Base-by-base conservation (phyloP, 1,140 invertebrate genomes). In the Zaprionus lachaisei region DNA sequence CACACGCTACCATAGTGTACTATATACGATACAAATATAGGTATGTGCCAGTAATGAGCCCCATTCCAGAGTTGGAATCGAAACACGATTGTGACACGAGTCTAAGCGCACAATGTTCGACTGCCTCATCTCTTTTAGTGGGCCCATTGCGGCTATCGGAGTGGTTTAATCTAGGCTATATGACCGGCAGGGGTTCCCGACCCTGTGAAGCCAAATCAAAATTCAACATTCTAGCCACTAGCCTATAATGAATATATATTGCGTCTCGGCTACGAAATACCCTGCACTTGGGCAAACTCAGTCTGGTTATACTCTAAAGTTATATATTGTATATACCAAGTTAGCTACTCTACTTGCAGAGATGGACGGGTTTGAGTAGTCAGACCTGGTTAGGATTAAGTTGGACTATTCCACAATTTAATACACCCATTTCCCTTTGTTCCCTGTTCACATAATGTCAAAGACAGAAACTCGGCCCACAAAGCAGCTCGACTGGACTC, bases 31-130 rank as follows among this genome's bases (percentile, higher is more conserved):
- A n/a, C 15, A 41, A 14, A n/a, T 41, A 41, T 41, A 41, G 38
- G 14, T n/a, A 22, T 51, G 47, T 11, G 47, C 69, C 65, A 12
- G 83, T 87, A 86, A 86, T 87, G 83, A 86, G 72, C 77, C 26
- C 41, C 37, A 67, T 20, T 4, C 47, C 47, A 24, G 22, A 51
- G 26, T 63, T 60, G 47, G 44, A 73, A 71, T 60, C 62, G 41
- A 76, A 64, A 61, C 15, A 26, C 9, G n/a, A 20, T 38, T 17
- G 22, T 54, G 12, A 57, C 38, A 37, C 34, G 55, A 24, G 37
- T 20, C 24, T 26, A 57, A 62, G 22, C 55, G 54, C 69, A 38
- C 47, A 73, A 68, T 73, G 41, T 11, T 22, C 22, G 28, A n/a
- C 22, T 37, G 54, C 67, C 28, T 47, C 38, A 54, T 47, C 5